Evolutionary conservation across 64 coral and sea anemone species (phyloP), one percentile per base, ranked within the genome.

Genomic region (Montipora capricornis): DNA sequence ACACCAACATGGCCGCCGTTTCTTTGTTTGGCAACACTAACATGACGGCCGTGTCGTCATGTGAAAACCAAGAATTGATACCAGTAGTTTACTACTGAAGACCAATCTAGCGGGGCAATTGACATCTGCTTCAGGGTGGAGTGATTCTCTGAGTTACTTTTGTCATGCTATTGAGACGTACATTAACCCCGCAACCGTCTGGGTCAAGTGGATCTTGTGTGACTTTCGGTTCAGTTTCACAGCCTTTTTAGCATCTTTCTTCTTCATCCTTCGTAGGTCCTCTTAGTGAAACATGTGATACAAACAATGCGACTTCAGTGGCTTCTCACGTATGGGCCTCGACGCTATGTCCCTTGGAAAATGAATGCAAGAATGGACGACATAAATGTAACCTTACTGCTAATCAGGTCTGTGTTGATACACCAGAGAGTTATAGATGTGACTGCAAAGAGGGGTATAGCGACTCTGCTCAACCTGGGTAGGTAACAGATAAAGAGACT

Each of bases 321-420:
- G 79, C 68, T 19, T 15, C 84, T 5, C 96, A 52, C 47, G 75
- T 93, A 2, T 99, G 98, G 98, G 95, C 95, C 8, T 92, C 92
- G 1, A 73, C 77, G 20, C 53, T 99, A 49, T 99, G 98, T 76
- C 92, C 95, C 13, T 37, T 96, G 16, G 98, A 99, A 20, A 77
- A 99, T 44, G 98, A 99, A 89, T 99, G 98, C 49, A 7, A 14
- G 0, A 96, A 99, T 96, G 80, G 66, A 49, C 83, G 92, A 26
- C 79, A 96, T 44, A 94, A 92, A 20, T 99, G 98, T 87, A 77
- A 89, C 49, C 49, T 15, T 5, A 74, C 20, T 12, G 71, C 82
- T 37, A 37, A 37, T 12, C 92, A 99, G n/a, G 64, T 84, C 6
- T 99, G 98, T 68, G 74, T 94, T 37, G 95, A 99, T 45, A 48